Conservation (phyloP, 1,140 invertebrate genomes). For the Psix sp. region DNA sequence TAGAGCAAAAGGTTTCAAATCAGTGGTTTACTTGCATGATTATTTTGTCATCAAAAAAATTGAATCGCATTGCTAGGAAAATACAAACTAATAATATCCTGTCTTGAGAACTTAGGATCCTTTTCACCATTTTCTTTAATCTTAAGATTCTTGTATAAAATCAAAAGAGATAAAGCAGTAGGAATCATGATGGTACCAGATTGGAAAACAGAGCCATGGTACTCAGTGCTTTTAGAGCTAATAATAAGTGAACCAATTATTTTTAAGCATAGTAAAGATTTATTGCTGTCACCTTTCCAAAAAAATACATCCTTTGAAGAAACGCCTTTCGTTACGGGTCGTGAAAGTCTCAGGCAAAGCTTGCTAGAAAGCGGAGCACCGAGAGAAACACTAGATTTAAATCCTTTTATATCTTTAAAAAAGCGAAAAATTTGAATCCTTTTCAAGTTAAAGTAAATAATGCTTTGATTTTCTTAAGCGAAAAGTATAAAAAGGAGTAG, state of each 20-base stretch:
- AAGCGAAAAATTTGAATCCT: constrained; percentile 30
- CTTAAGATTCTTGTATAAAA: constrained; percentile 37
- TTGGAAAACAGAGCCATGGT: constrained; percentile 43
- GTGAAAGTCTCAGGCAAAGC: constrained; percentile 35
- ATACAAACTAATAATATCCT: too few relatives aligned
- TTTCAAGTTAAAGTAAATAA: constrained; percentile 25
- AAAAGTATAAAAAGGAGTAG: constrained; percentile 46
- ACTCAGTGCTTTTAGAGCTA: constrained; percentile 22
- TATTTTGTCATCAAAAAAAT: constrained; percentile 6
- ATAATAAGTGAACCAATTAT: constrained; percentile 14
- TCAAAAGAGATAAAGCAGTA: constrained; percentile 35
- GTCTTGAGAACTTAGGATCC: too few relatives aligned
- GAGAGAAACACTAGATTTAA: constrained; percentile 24
- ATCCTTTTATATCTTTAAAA: constrained; percentile 40
- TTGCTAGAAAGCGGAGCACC: constrained; percentile 17
- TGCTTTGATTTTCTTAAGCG: constrained; percentile 42
- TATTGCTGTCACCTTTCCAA: constrained; percentile 44
- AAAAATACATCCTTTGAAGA: constrained; percentile 13
- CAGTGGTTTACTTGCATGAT: constrained; percentile 44
- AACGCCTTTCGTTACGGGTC: constrained; percentile 18
- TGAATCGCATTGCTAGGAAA: too few relatives aligned
- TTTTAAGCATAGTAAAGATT: constrained; percentile 40
- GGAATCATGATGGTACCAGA: constrained; percentile 45
- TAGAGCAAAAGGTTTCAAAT: constrained; percentile 16
- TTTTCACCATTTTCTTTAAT: constrained; percentile 57